Percentiles rank a stretch among this genome's conserved stretches.
Evolutionary conservation across 2,888 invertebrate genomes (phyloP).

Genomic region (Acrocyrtus sp.): DNA sequence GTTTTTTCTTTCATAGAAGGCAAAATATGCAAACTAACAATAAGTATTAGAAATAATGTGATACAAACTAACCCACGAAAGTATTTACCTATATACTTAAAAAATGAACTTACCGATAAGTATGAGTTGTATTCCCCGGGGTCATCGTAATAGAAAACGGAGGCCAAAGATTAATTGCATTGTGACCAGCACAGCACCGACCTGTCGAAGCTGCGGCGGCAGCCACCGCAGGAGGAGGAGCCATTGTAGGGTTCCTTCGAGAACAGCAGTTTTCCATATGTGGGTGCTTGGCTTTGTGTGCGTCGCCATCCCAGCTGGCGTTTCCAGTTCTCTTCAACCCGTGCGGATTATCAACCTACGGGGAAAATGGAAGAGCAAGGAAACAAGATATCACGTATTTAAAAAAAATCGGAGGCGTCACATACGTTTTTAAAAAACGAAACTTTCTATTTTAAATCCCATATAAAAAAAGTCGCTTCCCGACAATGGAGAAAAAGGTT

Average conservation of each 20-base stretch:
- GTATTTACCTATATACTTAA: not conserved
- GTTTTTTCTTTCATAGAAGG: no score
- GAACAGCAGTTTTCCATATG: slow-evolving; percentile 65
- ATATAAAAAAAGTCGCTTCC: no score
- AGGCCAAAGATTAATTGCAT: slow-evolving; percentile 71
- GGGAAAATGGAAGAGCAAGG: not conserved
- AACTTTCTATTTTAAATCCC: no score
- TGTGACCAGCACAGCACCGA: slow-evolving; percentile 17
- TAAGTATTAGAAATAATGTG: no score
- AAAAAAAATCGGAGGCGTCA: no score
- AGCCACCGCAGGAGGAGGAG: not conserved
- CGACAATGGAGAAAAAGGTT: no score
- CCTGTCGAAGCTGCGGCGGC: not conserved
- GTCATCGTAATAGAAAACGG: slow-evolving; percentile 71
- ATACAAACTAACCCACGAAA: not conserved
- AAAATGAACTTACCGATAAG: slow-evolving; percentile 37
- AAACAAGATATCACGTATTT: not conserved
- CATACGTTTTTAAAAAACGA: no score
- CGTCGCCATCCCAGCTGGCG: slow-evolving; percentile 72
- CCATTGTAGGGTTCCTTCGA: not conserved
- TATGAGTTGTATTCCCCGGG: slow-evolving; percentile 65
- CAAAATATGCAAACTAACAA: no score
- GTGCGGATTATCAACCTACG: slow-evolving; percentile 61
- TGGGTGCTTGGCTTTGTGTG: slow-evolving; percentile 71
- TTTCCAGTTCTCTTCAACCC: slow-evolving; percentile 74